These are phyloP conservation scores for Oncorhynchus kisutch DNA, from an alignment of 2,113 vertebrate genomes.

Conservation along the genomic window DNA sequence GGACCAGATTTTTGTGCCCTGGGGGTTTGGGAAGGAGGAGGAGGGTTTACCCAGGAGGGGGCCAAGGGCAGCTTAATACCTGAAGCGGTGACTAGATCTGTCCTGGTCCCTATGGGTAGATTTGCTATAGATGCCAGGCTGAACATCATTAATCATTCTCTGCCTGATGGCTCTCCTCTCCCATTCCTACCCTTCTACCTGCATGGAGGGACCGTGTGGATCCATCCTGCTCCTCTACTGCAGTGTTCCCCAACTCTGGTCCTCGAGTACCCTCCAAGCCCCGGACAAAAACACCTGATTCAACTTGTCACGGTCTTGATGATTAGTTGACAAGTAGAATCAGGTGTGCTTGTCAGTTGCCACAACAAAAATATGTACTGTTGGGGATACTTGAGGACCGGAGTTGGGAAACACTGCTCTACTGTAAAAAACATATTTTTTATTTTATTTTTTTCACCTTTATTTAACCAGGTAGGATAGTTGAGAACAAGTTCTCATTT, in stretches of 20 bases:
- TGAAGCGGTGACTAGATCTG: slow-evolving; percentile 62
- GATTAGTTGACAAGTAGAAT: no score
- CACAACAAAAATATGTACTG: no score
- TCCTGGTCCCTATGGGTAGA: slow-evolving; percentile 52
- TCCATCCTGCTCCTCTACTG: neutral
- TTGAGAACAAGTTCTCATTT: no score
- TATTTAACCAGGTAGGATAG: no score
- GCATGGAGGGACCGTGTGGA: slow-evolving; percentile 17
- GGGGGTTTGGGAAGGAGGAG: slow-evolving; percentile 14
- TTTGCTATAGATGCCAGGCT: slow-evolving; percentile 57
- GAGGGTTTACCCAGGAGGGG: slow-evolving; percentile 46
- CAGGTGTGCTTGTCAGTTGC: no score
- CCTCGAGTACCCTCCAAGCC: no score
- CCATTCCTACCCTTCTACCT: slow-evolving; percentile 50
- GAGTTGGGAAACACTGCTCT: neutral
- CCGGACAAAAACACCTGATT: no score
- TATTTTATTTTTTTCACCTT: no score
- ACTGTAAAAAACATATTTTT: neutral
- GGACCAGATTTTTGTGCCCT: slow-evolving; percentile 24
- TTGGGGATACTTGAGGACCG: neutral
- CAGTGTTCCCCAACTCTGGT: no score
- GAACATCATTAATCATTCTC: slow-evolving; percentile 79
- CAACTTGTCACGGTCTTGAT: no score
- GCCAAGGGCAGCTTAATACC: slow-evolving; percentile 62
- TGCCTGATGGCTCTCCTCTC: slow-evolving; percentile 67